Evolutionary conservation across 2,888 invertebrate genomes (phyloP).

Genomic region (Masnerella sp.): DNA sequence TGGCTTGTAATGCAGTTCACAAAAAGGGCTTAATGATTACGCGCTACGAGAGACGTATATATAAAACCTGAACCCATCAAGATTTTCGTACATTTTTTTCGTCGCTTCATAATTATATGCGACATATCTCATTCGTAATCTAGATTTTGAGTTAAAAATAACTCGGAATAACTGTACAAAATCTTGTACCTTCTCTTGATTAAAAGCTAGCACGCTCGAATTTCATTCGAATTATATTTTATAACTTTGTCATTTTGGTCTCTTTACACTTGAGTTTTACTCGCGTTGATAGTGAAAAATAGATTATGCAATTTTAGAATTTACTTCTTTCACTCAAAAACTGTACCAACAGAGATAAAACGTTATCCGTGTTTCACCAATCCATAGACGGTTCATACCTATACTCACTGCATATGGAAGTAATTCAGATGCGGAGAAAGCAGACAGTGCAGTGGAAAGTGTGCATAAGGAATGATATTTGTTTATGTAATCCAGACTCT

Average conservation of each 20-base stretch:
- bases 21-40: constrained; percentile 40
- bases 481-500: constrained; percentile 36
- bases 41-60: constrained; percentile 5
- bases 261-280: no score
- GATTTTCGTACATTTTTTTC: constrained; percentile 29
- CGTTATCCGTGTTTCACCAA: neutral
- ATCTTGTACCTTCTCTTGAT: constrained; percentile 3
- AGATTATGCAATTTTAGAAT: no score
- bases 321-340: no score
- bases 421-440: constrained; percentile 40
- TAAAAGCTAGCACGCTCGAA: no score
- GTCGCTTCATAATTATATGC: constrained; percentile 30
- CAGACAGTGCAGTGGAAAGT: constrained; percentile 44
- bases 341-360: no score
- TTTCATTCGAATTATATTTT: constrained; percentile 7
- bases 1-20: constrained; percentile 32
- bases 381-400: no score
- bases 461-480: constrained; percentile 40
- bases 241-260: no score
- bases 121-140: constrained; percentile 36
- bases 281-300: no score
- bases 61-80: constrained; percentile 19
- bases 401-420: constrained; percentile 23
- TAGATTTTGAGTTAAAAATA: constrained; percentile 48
- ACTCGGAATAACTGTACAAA: constrained; percentile 41